These are phyloP conservation scores for Drosophila parthenogenetica DNA, from an alignment of 2,888 invertebrate species.

Conservation along the genomic window DNA sequence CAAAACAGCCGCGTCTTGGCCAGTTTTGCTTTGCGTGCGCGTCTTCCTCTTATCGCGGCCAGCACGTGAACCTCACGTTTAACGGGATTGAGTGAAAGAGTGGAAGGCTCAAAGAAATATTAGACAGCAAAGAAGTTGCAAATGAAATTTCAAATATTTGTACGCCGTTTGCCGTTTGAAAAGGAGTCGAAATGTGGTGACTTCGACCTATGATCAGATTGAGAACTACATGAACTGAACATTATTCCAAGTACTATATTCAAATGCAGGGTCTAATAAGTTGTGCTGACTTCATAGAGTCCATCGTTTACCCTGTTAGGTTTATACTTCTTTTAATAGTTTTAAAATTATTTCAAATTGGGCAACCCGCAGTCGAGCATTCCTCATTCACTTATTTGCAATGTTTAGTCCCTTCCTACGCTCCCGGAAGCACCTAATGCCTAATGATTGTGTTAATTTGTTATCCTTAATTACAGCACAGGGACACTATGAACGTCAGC, in stretches of 20 bases:
- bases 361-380: not conserved
- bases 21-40: conserved; percentile 55
- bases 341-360: not conserved
- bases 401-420: not conserved
- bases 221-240: too few relatives aligned
- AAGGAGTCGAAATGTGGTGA: too few relatives aligned
- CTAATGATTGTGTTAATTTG: conserved; percentile 12
- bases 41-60: conserved; percentile 50
- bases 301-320: too few relatives aligned
- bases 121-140: not conserved
- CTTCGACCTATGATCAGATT: too few relatives aligned
- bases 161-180: not conserved
- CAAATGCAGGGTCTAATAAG: too few relatives aligned
- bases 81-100: not conserved
- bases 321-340: too few relatives aligned
- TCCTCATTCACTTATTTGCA: not conserved
- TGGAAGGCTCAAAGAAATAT: not conserved
- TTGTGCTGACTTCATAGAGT: too few relatives aligned
- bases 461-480: conserved; percentile 15
- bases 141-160: not conserved
- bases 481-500: conserved; percentile 44
- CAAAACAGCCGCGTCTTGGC: conserved; percentile 8
- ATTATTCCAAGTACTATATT: too few relatives aligned
- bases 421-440: not conserved
- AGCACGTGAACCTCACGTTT: conserved; percentile 60